These are phyloP conservation scores for Manacus vitellinus DNA, from an alignment of 2,113 vertebrate species.

Conservation along the genomic window DNA sequence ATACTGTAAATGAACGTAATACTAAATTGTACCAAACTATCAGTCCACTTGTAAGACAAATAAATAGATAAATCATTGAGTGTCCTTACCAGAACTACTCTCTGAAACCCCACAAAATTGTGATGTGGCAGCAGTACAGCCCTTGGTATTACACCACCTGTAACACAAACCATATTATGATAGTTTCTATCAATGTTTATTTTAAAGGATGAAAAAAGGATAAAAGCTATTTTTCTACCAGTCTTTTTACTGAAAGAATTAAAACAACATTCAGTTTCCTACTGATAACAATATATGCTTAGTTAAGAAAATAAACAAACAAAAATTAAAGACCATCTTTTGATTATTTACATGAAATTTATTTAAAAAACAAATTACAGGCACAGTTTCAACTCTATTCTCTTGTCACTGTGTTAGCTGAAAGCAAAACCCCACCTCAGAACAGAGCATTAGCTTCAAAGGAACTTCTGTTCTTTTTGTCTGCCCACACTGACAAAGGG, in stretches of 20 bases:
- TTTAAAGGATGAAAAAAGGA: constrained; percentile 49
- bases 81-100: constrained; percentile 71
- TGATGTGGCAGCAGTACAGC: constrained; percentile 68
- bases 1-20: neutral
- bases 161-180: constrained; percentile 69
- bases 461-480: neutral
- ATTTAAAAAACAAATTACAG: neutral
- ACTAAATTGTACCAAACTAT: neutral
- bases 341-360: neutral
- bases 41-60: constrained; percentile 27
- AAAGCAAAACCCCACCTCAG: neutral
- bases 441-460: neutral
- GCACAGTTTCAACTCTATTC: neutral
- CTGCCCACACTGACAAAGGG: neutral
- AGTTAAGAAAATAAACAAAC: neutral
- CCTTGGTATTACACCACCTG: constrained; percentile 71
- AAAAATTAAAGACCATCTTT: neutral
- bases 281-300: neutral
- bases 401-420: neutral
- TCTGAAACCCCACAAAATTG: constrained; percentile 73
- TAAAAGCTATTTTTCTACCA: constrained; percentile 38
- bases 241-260: constrained; percentile 12
- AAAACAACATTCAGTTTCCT: constrained; percentile 3
- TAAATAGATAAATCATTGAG: constrained; percentile 68
- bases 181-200: constrained; percentile 56